Conservation (phyloP, 1,140 invertebrate genomes). For the Frieseomelitta varia region DNA sequence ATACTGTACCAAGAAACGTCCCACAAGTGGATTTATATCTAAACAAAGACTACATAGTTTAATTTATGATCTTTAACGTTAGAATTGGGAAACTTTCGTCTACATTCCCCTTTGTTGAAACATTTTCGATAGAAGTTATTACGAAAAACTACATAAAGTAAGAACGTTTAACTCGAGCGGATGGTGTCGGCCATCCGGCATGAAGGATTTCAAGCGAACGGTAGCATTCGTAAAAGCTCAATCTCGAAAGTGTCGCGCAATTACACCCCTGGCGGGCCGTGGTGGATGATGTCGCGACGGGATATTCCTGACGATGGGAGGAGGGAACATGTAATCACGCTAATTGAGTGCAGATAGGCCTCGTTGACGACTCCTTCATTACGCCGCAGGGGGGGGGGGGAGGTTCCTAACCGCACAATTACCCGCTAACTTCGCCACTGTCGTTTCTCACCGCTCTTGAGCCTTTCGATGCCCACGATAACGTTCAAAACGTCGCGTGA, state of each 20-base stretch:
- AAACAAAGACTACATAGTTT: too few species aligned
- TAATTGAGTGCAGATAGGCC: conserved; percentile 77
- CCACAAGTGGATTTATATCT: too few species aligned
- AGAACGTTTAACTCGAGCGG: neutral
- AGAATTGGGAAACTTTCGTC: too few species aligned
- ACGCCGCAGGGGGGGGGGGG: conserved; percentile 52
- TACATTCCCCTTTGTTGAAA: too few species aligned
- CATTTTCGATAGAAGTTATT: too few species aligned
- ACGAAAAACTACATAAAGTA: too few species aligned
- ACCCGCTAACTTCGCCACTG: conserved; percentile 66
- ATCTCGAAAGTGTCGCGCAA: conserved; percentile 67
- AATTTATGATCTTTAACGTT: too few species aligned
- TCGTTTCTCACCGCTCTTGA: conserved; percentile 55
- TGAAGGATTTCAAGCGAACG: neutral
- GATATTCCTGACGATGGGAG: conserved; percentile 57
- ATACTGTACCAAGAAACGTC: too few species aligned
- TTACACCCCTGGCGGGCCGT: conserved; percentile 49
- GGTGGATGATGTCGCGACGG: conserved; percentile 58
- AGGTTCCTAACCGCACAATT: conserved; percentile 68
- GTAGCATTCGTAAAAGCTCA: conserved; percentile 38
- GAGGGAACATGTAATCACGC: conserved; percentile 71
- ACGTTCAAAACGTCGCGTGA: conserved; percentile 25
- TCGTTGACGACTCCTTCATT: conserved; percentile 76
- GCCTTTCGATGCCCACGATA: conserved; percentile 49
- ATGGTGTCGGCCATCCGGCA: neutral